Conservation (phyloP, 2,113 vertebrate genomes). For the Varanus komodoensis region DNA sequence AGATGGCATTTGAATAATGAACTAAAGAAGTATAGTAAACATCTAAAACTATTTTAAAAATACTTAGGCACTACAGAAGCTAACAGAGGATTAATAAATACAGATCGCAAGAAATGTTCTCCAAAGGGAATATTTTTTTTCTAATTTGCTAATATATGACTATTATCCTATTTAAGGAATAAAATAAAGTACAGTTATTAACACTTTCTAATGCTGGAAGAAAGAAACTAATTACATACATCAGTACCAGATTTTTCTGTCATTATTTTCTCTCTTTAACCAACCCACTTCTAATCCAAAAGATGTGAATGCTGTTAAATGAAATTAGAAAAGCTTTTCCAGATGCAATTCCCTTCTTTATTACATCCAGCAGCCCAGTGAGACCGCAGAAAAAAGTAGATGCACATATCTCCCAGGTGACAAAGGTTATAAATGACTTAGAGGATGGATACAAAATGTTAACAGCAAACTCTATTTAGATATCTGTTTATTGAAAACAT, state of each 20-base stretch:
- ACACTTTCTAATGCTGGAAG: slow-evolving; percentile 26
- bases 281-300: slow-evolving; percentile 8
- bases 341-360: slow-evolving; percentile 16
- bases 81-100: slow-evolving; percentile 4
- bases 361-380: neutral
- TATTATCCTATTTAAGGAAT: slow-evolving; percentile 3
- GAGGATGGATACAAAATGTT: neutral
- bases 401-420: neutral
- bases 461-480: neutral
- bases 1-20: slow-evolving; percentile 30
- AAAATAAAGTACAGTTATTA: neutral
- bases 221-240: slow-evolving; percentile 35
- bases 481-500: too few relatives aligned
- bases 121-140: slow-evolving; percentile 32
- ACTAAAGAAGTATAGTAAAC: slow-evolving; percentile 51
- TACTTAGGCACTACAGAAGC: slow-evolving; percentile 26
- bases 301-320: neutral
- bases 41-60: slow-evolving; percentile 48
- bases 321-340: slow-evolving; percentile 10
- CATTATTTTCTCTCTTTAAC: slow-evolving; percentile 28
- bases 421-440: accelerated
- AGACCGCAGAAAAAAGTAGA: neutral
- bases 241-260: neutral
- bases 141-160: neutral
- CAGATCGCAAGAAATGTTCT: slow-evolving; percentile 9